Evolutionary conservation across 2,113 vertebrate genomes (phyloP).

Genomic region (Dendrocopos noguchii): DNA sequence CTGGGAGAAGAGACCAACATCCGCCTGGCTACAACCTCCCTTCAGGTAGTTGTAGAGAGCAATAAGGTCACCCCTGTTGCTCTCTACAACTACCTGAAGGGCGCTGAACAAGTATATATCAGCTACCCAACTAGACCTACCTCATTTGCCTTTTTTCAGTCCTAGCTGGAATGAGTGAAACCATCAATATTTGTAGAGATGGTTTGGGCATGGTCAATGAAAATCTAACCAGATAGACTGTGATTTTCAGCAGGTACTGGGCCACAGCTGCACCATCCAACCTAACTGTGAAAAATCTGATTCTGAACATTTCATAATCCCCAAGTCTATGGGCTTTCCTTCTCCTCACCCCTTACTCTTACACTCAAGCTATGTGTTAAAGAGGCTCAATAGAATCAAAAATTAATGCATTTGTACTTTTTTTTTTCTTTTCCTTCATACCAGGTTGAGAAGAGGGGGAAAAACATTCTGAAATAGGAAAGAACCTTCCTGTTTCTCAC

Average conservation of each 20-base stretch:
- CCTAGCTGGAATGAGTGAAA: background rate
- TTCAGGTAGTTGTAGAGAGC: too few relatives aligned
- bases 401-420: background rate
- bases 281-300: background rate
- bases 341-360: background rate
- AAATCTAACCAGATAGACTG: background rate
- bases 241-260: background rate
- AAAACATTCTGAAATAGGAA: conserved; percentile 42
- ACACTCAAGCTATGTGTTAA: background rate
- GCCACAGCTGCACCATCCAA: background rate
- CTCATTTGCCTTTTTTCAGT: background rate
- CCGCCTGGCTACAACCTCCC: too few relatives aligned
- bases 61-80: too few relatives aligned
- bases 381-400: background rate
- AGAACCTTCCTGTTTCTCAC: conserved; percentile 57
- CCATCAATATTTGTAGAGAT: background rate
- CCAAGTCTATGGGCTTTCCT: background rate
- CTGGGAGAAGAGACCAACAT: too few relatives aligned
- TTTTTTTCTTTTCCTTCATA: conserved; percentile 1
- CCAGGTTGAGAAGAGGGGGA: background rate
- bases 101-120: background rate
- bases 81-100: too few relatives aligned
- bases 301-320: background rate
- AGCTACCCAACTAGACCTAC: background rate
- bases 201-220: background rate